Base-by-base conservation (phyloP, 2,888 invertebrate genomes). In the Clostera curtula region DNA sequence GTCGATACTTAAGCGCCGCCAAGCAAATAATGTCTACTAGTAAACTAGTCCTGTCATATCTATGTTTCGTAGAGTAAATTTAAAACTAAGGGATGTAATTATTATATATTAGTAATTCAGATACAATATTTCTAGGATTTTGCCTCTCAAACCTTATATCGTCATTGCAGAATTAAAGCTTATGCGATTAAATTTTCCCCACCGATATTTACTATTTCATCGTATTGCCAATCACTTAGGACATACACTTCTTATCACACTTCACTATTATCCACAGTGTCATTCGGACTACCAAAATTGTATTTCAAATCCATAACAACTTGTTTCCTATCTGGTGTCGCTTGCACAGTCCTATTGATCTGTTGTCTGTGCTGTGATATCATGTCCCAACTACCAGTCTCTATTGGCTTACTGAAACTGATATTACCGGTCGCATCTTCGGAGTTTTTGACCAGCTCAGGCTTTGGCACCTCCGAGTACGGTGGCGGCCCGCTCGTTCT, bases 311-410 rank as follows among this genome's bases (percentile, higher is more conserved):
- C 79, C 48, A 75, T 56, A 1, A 65, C 60, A 16, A 52, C 63
- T 36, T 66, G 65, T 24, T 64, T 67, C 7, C 39, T 38, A 8
- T 37, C 29, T 4, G 35, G 35, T 0, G 37, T 39, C 2, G 43
- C 29, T n/a, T 48, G 41, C 2, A 42, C 40, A 0, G 68, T 65
- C 20, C 64, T 56, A 10, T 38, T 64, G 15, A 76, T 61, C 51
- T 83, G 64, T 49, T 82, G 49, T 20, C 87, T 71, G 46, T 87
- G 87, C 31, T 85, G 72, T 1, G 80, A 72, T 36, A 88, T 73
- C 34, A 87, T 61, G 18, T 86, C 83, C 86, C 87, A 87, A 28
- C 79, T 85, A 29, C 68, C 70, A 0, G 49, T 49, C 3, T 65
- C 66, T 12, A 60, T 48, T 1, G 70, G 68, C 29, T 72, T 70